phyloP scores from a whole-genome alignment of 2,113 vertebrate species.

The Microcebus ravelobensis region DNA sequence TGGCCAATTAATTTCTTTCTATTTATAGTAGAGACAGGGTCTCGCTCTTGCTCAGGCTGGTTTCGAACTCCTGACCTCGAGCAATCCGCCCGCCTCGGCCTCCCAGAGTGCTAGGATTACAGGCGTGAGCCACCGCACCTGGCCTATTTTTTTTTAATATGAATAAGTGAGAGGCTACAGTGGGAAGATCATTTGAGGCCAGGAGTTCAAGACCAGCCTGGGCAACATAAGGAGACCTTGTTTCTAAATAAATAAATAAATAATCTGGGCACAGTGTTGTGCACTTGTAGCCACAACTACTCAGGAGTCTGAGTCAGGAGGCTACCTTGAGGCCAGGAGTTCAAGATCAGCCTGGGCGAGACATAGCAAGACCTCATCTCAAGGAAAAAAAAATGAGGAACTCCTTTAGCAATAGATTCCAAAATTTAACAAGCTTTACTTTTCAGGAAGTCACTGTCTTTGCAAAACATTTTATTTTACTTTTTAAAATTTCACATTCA shows the following conservation, averaged over 20 bases:
- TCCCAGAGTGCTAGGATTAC: too few species aligned
- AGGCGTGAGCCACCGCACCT: too few species aligned
- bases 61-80: too few species aligned
- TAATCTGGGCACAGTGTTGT: too few species aligned
- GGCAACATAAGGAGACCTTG: background rate
- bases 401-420: background rate
- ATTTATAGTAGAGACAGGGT: too few species aligned
- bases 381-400: background rate
- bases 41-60: too few species aligned
- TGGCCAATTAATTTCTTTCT: too few species aligned
- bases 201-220: background rate
- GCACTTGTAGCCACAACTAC: background rate
- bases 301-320: background rate
- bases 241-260: background rate
- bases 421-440: background rate
- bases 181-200: background rate
- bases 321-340: background rate
- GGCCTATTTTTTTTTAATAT: too few species aligned
- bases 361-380: background rate
- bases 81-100: too few species aligned
- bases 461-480: conserved; percentile 18
- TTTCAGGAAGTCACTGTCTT: background rate
- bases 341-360: background rate
- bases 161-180: background rate
- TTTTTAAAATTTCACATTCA: background rate